Evolutionary conservation across 2,888 invertebrate genomes (phyloP).

Genomic region (Drosophila kambysellisi): DNA sequence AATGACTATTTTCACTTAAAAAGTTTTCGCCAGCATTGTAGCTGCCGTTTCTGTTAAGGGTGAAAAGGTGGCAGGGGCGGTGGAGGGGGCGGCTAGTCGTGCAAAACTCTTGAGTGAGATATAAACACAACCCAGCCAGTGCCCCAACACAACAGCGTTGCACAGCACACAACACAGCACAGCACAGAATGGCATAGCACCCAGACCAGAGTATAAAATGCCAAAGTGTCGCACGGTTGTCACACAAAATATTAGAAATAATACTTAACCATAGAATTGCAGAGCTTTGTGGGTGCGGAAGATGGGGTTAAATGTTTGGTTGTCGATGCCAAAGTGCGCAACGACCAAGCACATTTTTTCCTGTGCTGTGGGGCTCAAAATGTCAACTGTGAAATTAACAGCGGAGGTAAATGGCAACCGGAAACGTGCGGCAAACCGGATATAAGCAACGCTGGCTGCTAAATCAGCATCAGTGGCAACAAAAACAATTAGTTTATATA

Average conservation of each 20-base stretch:
- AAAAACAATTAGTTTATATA: conserved; percentile 31
- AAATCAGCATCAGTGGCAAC: conserved; percentile 25
- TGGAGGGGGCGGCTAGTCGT: conserved; percentile 16
- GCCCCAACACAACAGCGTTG: background rate
- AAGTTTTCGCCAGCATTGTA: conserved; percentile 65
- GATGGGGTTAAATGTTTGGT: conserved; percentile 65
- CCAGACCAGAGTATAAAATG: conserved; percentile 54
- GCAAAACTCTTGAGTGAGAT: conserved; percentile 77
- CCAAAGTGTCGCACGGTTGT: conserved; percentile 80
- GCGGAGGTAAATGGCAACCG: conserved; percentile 75
- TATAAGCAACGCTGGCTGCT: conserved; percentile 68
- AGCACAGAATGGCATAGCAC: conserved; percentile 2
- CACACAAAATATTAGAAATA: conserved; percentile 82
- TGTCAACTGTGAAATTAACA: conserved; percentile 71
- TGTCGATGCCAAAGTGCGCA: conserved; percentile 19
- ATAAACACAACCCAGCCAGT: conserved; percentile 58
- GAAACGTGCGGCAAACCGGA: conserved; percentile 79
- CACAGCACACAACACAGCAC: background rate
- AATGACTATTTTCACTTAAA: conserved; percentile 83
- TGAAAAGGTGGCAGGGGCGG: background rate
- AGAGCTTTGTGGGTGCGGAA: conserved; percentile 55
- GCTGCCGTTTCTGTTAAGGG: conserved; percentile 32
- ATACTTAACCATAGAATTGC: conserved; percentile 82
- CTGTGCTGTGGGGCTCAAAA: conserved; percentile 49
- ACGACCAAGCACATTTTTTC: conserved; percentile 9